phyloP scores from a whole-genome alignment of 2,113 vertebrate species.

The Ctenodactylus gundi region DNA sequence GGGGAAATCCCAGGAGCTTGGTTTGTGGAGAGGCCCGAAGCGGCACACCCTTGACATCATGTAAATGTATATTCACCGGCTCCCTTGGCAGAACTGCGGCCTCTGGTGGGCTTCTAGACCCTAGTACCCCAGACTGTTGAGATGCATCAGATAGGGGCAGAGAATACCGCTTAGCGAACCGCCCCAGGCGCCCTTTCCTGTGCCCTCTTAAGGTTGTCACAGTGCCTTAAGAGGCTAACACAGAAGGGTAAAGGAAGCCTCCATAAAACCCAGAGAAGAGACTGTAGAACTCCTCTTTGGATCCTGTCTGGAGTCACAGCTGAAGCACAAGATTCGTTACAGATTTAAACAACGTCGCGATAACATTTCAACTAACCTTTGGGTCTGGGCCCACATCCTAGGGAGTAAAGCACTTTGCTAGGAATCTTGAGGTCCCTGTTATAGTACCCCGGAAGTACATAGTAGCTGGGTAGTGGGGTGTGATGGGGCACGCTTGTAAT shows the following conservation, averaged over 20 bases:
- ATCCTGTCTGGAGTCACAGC: slow-evolving; percentile 80
- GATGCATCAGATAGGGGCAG: fast-evolving
- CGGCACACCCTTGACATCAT: fast-evolving
- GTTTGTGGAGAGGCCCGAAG: background rate
- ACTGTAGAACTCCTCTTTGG: slow-evolving; percentile 47
- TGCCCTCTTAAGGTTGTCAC: slow-evolving; percentile 68
- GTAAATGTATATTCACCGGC: background rate
- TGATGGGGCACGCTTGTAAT: too few relatives aligned
- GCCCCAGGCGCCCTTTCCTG: slow-evolving; percentile 58
- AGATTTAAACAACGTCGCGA: background rate
- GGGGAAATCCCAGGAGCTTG: background rate
- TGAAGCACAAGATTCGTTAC: background rate
- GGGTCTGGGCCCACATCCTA: too few relatives aligned
- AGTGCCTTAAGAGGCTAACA: slow-evolving; percentile 88
- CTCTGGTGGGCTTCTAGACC: background rate
- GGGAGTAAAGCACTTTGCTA: too few relatives aligned
- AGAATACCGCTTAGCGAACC: background rate
- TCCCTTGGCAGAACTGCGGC: background rate
- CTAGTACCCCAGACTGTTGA: background rate
- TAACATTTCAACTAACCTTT: background rate
- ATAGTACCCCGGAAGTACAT: too few relatives aligned
- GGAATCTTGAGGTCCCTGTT: too few relatives aligned
- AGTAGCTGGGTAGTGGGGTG: too few relatives aligned
- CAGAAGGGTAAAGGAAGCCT: slow-evolving; percentile 86
- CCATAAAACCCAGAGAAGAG: slow-evolving; percentile 82